Evolutionary conservation across 2,113 vertebrate species (phyloP), one percentile per base, ranked within the genome.

Genomic region (Anhinga anhinga): DNA sequence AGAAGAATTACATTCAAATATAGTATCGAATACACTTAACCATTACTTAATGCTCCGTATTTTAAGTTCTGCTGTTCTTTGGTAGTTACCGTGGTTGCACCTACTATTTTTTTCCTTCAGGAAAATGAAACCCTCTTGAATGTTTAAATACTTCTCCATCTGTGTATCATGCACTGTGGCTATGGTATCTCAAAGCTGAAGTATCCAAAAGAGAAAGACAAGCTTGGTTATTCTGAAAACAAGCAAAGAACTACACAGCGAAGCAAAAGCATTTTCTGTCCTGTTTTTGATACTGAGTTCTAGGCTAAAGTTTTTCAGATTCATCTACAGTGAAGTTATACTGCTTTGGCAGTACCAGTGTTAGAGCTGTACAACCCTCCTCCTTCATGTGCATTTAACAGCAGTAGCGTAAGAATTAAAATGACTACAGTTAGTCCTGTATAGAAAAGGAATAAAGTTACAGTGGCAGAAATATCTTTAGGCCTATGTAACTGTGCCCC

Each of bases 1-100:
- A 87, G 40, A 90, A 93, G 90, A 91, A 92, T 94, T 95, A 96
- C 97, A 97, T 96, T 97, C 81, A 95, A 93, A 67, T 56, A 67
- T 7, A 66, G 71, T 5, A 49, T 55, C 4, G n/a, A 86, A 76
- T 78, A 90, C 81, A 82, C 36, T 63, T 84, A 93, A 66, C 44
- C 67, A 71, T 72, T 94, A 90, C 77, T 82, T 86, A 50, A 88
- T 62, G 49, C 55, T 89, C 70, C 2, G 1, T 47, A 50, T 90
- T 79, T 84, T 53, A 53, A 74, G 32, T n/a, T 93, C 74, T 82
- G 73, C 91, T 82, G 53, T 82, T 94, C 82, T 96, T 77, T 91
- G 89, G 80, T 61, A 93, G 26, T 86, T 52, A n/a, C 76, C 79
- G 61, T 52, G 20, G 17, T 70, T 80, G 55, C 40, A 92, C 45